Percentiles rank a stretch among this genome's conserved stretches.
phyloP scores from a whole-genome alignment of 2,113 vertebrate species.

The Connochaetes taurinus region DNA sequence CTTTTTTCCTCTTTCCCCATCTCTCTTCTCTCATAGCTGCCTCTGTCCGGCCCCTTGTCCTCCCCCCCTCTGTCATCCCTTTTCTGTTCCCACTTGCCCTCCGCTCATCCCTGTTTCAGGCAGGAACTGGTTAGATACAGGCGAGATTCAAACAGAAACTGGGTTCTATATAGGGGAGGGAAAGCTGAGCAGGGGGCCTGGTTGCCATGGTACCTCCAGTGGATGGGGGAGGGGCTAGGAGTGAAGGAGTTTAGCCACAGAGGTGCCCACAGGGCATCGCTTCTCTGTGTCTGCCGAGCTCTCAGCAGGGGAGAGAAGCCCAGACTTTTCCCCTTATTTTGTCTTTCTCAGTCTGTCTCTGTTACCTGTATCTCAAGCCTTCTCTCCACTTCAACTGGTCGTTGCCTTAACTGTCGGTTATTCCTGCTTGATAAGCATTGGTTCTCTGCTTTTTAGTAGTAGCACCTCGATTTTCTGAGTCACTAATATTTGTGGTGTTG shows the following conservation, averaged over 20 bases:
- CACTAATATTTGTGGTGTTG: background rate
- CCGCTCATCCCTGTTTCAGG: conserved; percentile 8
- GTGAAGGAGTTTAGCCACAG: background rate
- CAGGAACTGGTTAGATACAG: background rate
- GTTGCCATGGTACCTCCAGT: conserved; percentile 33
- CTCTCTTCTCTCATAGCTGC: background rate
- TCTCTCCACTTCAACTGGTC: background rate
- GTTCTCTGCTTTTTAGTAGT: background rate
- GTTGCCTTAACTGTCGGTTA: background rate
- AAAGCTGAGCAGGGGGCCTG: background rate
- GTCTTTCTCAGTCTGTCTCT: background rate
- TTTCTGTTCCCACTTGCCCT: conserved; percentile 54
- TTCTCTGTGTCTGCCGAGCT: background rate
- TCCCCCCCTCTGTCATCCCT: background rate
- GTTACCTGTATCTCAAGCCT: background rate
- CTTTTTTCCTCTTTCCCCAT: background rate
- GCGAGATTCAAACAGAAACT: conserved; percentile 36
- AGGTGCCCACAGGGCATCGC: background rate
- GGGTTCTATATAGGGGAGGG: conserved; percentile 23
- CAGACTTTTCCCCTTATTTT: background rate
- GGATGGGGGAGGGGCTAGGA: background rate
- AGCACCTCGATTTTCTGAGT: background rate
- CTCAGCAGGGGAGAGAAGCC: background rate
- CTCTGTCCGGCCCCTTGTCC: background rate
- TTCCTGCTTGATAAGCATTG: background rate